Evolutionary conservation across 2,888 invertebrate species (phyloP).

Genomic region (Idaea aversata): DNA sequence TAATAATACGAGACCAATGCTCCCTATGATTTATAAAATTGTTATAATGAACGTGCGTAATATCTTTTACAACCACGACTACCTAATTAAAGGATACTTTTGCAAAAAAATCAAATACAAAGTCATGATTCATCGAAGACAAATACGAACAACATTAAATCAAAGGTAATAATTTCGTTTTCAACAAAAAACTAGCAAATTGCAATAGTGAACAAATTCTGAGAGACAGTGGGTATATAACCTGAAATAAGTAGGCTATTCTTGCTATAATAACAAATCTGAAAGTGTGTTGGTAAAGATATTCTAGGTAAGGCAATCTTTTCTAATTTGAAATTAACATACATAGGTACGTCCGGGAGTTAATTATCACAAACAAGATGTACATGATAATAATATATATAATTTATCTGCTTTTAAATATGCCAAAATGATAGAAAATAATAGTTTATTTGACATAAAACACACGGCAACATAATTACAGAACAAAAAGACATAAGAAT

Average conservation of each 20-base stretch:
- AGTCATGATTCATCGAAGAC: constrained; percentile 9
- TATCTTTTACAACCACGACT: neutral
- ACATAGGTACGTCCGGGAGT: too few species aligned
- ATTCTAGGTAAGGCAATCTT: too few species aligned
- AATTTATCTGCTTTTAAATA: too few species aligned
- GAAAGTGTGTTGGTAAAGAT: constrained; percentile 3
- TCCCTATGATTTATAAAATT: neutral
- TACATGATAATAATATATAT: too few species aligned
- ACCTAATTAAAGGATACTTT: neutral
- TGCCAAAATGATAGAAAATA: too few species aligned
- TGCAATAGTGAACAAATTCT: constrained; percentile 21
- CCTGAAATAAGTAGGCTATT: neutral
- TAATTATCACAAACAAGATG: too few species aligned
- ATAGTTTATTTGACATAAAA: too few species aligned
- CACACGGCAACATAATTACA: too few species aligned
- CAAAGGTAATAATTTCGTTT: constrained; percentile 20
- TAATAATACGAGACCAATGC: neutral
- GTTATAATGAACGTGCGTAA: neutral
- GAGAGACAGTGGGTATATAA: constrained; percentile 20
- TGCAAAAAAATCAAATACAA: neutral
- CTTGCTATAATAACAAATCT: neutral
- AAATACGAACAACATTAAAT: constrained; percentile 6
- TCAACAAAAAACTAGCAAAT: constrained; percentile 27
- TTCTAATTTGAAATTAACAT: too few species aligned
- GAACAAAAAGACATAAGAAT: too few species aligned